These are phyloP conservation scores for Triplophysa rosa DNA, from an alignment of 2,113 vertebrate genomes.

Conservation along the genomic window DNA sequence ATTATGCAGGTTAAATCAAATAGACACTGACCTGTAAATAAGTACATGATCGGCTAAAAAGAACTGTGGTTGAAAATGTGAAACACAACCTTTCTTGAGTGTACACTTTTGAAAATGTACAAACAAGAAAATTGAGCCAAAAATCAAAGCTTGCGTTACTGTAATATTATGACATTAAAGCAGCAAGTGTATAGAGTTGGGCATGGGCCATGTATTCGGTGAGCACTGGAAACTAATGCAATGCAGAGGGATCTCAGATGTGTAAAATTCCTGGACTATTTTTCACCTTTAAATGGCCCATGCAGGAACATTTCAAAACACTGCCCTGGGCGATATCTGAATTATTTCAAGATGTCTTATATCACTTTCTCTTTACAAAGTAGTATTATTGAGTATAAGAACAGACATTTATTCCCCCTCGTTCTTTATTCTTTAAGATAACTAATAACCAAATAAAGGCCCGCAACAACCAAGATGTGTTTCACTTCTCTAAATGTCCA, in stretches of 20 bases:
- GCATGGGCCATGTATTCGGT: not conserved
- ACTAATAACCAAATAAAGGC: not conserved
- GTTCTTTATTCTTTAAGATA: not conserved
- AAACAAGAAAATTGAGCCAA: not conserved
- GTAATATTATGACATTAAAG: not conserved
- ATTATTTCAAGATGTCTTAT: conserved; percentile 25
- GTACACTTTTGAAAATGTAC: not conserved
- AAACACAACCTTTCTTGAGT: not conserved
- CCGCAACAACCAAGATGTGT: not conserved
- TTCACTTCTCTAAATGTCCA: conserved; percentile 13
- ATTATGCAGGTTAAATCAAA: not conserved
- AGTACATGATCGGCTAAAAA: not conserved
- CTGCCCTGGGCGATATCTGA: conserved; percentile 9
- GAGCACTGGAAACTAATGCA: conserved; percentile 10
- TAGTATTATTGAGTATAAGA: not conserved
- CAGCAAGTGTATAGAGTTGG: not conserved
- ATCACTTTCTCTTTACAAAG: conserved; percentile 3
- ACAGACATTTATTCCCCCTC: not conserved
- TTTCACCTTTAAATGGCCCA: conserved; percentile 19
- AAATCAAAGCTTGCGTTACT: not conserved
- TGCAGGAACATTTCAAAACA: not conserved
- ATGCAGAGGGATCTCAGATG: conserved; percentile 4
- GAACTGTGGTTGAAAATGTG: not conserved
- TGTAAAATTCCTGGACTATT: conserved; percentile 22
- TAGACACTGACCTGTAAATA: not conserved